phyloP scores from a whole-genome alignment of 2,888 invertebrate genomes.

The Tuta absoluta region DNA sequence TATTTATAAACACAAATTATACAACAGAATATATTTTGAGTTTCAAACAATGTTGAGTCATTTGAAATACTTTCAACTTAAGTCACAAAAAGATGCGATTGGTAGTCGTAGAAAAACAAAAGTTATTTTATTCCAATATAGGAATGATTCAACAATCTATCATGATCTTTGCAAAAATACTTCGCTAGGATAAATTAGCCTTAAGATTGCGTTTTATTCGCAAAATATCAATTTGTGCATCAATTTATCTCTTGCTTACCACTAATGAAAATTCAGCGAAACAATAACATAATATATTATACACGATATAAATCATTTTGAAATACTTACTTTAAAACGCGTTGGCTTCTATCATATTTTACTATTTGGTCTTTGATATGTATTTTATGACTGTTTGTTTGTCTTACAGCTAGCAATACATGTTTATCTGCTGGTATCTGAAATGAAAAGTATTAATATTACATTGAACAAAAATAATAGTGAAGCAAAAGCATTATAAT shows the following conservation, averaged over 20 bases:
- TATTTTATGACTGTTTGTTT: conserved; percentile 89
- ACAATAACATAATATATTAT: neutral
- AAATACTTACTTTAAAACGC: conserved; percentile 85
- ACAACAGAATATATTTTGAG: too few species aligned
- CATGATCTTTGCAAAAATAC: neutral
- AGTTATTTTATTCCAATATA: neutral
- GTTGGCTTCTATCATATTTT: conserved; percentile 88
- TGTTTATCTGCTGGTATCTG: conserved; percentile 86
- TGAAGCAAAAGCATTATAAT: too few species aligned
- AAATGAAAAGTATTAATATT: conserved; percentile 41
- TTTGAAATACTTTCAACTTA: neutral
- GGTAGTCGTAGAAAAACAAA: neutral
- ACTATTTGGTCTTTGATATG: conserved; percentile 89
- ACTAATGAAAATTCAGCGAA: neutral
- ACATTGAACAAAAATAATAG: too few species aligned
- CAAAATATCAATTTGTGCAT: neutral
- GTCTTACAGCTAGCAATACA: conserved; percentile 87
- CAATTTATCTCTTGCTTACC: neutral
- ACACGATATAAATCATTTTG: neutral
- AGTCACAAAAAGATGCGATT: neutral
- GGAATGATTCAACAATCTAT: too few species aligned
- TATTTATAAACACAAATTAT: too few species aligned
- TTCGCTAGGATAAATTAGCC: neutral
- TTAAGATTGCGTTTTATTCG: neutral
- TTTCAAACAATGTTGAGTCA: neutral